Evolutionary conservation across 2,888 invertebrate genomes (phyloP), one percentile per base, ranked within the genome.

Genomic region (Meteorus cinctellus): DNA sequence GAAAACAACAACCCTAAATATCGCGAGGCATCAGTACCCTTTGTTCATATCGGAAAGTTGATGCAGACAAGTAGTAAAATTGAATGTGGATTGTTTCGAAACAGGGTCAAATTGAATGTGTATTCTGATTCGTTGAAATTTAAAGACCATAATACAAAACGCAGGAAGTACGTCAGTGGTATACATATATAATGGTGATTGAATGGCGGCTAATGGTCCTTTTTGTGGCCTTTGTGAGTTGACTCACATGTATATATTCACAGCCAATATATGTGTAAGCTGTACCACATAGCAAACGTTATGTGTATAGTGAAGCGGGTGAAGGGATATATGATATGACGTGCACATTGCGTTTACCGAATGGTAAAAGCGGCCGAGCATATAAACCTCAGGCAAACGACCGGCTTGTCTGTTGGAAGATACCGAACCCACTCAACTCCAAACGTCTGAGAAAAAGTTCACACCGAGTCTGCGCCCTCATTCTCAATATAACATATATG

Each of bases 121-220:
- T 12, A 27, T 67, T 14, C 6, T 41, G 19, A 41, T 24, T 67
- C 27, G 41, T 45, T 41, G 67, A 24, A 27, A 67, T 41, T 24
- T 19, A 65, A 65, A 65, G 65, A 8, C 2, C 14, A 6, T n/a
- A 34, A 6, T n/a, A 34, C 12, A 2, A 6, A 34, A 19, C 12
- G 12, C 19, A 65, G 4, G 34, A 65, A 36, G 8, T 14, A 63
- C 10, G 41, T 19, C 67, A 60, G 70, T n/a, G 81, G 83, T 80
- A 77, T 12, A 12, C 12, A 41, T 41, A 41, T 12, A 41, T 82
- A 83, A 84, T 84, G 84, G 82, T 84, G 84, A 84, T 84, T 82
- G 84, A 84, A 84, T 83, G n/a, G 82, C 82, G 79, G 82, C 82
- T 84, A 84, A 84, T 84, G 80, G 82, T 81, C 81, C 78, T 83